These are phyloP conservation scores for Acrocephalus kingi DNA, from an alignment of 2,113 vertebrate genomes.

Conservation along the genomic window DNA sequence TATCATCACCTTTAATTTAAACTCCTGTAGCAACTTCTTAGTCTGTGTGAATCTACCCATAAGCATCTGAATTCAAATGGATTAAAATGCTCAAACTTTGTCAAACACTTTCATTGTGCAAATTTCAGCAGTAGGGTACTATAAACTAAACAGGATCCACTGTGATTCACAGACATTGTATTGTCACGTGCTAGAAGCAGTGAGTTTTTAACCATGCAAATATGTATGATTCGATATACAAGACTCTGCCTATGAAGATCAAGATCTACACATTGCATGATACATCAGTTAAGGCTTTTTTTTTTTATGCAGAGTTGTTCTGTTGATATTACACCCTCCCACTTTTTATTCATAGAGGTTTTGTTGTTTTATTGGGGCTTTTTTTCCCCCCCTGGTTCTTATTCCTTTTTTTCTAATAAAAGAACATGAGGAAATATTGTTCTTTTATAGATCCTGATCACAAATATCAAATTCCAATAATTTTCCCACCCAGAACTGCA, in stretches of 20 bases:
- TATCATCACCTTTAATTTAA: slow-evolving; percentile 58
- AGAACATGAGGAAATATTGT: background rate
- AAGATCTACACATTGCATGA: background rate
- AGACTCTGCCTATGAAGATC: background rate
- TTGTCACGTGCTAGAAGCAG: background rate
- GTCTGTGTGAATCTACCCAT: background rate
- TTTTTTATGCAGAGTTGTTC: background rate
- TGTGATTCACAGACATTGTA: background rate
- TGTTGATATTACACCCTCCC: background rate
- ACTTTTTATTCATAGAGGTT: background rate
- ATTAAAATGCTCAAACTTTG: background rate
- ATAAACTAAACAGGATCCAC: background rate
- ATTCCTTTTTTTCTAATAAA: background rate
- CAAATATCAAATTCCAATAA: background rate
- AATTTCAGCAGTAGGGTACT: background rate
- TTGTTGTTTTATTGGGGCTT: background rate
- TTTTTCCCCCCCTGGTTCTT: background rate
- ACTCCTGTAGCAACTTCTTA: background rate
- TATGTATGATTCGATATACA: fast-evolving
- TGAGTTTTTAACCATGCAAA: background rate
- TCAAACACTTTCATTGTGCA: background rate
- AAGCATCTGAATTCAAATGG: background rate
- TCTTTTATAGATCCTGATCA: background rate
- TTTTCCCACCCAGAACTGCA: background rate
- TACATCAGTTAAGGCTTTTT: background rate